These are phyloP conservation scores for Alosa sapidissima DNA, from an alignment of 2,797 vertebrate species.

Conservation along the genomic window DNA sequence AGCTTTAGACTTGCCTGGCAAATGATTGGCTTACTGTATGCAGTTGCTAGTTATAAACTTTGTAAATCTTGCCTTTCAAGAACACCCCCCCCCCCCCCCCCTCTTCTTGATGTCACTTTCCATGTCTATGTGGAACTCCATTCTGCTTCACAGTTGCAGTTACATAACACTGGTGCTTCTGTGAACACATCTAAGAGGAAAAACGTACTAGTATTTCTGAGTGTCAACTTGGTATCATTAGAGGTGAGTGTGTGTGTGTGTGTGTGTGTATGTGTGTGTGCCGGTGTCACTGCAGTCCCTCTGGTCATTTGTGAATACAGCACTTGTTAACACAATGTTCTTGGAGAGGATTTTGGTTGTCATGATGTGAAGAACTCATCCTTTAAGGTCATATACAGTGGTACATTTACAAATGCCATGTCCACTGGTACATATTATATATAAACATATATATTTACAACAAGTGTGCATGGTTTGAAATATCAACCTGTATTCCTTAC, in stretches of 20 bases:
- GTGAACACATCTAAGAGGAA: slow-evolving; percentile 6
- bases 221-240: neutral
- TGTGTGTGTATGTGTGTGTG: slow-evolving; percentile 1
- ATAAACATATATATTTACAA: slow-evolving; percentile 18
- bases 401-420: neutral
- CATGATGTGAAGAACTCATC: slow-evolving; percentile 24
- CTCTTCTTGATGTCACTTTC: slow-evolving; percentile 31
- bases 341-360: slow-evolving; percentile 23
- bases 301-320: neutral
- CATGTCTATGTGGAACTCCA: slow-evolving; percentile 19
- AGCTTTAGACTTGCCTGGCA: slow-evolving; percentile 54
- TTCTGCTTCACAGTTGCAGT: slow-evolving; percentile 4
- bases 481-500: slow-evolving; percentile 32
- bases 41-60: slow-evolving; percentile 42
- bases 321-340: neutral
- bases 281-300: neutral
- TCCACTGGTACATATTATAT: slow-evolving; percentile 15
- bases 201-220: neutral
- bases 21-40: slow-evolving; percentile 40
- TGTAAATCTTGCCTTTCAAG: slow-evolving; percentile 42
- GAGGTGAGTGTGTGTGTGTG: neutral
- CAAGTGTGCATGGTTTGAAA: slow-evolving; percentile 36
- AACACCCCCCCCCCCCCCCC: neutral
- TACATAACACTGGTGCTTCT: neutral
- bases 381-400: slow-evolving; percentile 34